Conservation (phyloP, 1,140 invertebrate species). For the Brachionus angularis region DNA sequence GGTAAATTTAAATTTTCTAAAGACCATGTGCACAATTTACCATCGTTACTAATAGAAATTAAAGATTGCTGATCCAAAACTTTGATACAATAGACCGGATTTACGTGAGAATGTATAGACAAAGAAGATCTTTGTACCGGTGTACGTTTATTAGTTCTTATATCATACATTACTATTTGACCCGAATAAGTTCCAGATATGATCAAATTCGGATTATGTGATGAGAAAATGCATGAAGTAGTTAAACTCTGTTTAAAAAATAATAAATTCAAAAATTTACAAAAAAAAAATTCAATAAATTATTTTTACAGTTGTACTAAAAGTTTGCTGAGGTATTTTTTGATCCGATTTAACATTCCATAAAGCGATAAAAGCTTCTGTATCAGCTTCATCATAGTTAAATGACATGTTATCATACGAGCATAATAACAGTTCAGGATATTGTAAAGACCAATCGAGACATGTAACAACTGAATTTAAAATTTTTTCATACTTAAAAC, state of each 20-base stretch:
- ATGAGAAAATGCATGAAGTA: conserved; percentile 86
- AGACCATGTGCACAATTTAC: conserved; percentile 93
- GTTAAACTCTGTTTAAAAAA: conserved; percentile 56
- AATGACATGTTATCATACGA: conserved; percentile 22
- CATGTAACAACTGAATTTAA: conserved; percentile 20
- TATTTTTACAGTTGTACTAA: conserved; percentile 3
- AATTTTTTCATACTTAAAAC: conserved; percentile 1
- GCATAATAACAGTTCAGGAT: conserved; percentile 17
- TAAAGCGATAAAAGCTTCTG: conserved; percentile 3
- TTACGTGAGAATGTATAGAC: conserved; percentile 76
- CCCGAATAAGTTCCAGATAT: conserved; percentile 96
- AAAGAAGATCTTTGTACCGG: conserved; percentile 91
- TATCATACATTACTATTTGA: conserved; percentile 98
- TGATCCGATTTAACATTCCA: conserved; percentile 34
- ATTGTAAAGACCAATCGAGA: conserved; percentile 34
- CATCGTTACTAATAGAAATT: conserved; percentile 94
- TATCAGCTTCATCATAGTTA: neutral
- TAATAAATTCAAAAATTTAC: neutral
- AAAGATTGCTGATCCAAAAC: conserved; percentile 97
- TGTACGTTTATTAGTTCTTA: conserved; percentile 83
- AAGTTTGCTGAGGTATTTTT: conserved; percentile 35
- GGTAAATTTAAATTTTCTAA: conserved; percentile 95
- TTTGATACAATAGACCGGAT: conserved; percentile 63
- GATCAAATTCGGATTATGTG: conserved; percentile 94
- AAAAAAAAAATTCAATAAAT: neutral